Evolutionary conservation across 2,797 vertebrate species (phyloP).

Genomic region (Eulemur albifrons): DNA sequence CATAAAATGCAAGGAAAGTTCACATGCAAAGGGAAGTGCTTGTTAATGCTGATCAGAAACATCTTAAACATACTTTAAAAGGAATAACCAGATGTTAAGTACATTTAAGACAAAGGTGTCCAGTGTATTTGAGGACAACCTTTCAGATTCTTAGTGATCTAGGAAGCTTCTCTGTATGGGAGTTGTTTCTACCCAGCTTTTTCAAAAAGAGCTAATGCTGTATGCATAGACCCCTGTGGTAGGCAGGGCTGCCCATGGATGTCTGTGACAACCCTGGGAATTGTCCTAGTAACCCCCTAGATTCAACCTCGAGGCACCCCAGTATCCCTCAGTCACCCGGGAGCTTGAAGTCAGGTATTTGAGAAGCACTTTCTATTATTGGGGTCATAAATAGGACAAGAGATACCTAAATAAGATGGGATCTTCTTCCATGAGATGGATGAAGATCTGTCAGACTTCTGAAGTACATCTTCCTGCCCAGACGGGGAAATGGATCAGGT

Average conservation of each 20-base stretch:
- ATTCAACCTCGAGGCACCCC: neutral
- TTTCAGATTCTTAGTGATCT: neutral
- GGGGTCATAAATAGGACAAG: slow-evolving; percentile 13
- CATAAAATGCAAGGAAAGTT: neutral
- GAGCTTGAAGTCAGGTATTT: neutral
- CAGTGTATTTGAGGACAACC: neutral
- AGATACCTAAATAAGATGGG: neutral
- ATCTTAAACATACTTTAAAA: neutral
- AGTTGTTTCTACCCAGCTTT: neutral
- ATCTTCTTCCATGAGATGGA: neutral
- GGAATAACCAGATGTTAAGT: too few relatives aligned
- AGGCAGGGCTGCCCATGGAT: neutral
- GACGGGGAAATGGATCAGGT: neutral
- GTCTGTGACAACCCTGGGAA: neutral
- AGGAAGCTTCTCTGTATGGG: neutral
- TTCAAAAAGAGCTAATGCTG: neutral
- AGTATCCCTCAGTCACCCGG: neutral
- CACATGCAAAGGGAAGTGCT: too few relatives aligned
- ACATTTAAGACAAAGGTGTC: neutral
- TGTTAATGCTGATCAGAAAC: neutral
- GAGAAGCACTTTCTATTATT: slow-evolving; percentile 20
- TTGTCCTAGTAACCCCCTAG: neutral
- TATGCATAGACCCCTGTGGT: neutral
- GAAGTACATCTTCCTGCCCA: neutral
- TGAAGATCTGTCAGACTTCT: neutral